phyloP scores from a whole-genome alignment of 2,113 vertebrate genomes.

The Calyptommatus sinebrachiatus region DNA sequence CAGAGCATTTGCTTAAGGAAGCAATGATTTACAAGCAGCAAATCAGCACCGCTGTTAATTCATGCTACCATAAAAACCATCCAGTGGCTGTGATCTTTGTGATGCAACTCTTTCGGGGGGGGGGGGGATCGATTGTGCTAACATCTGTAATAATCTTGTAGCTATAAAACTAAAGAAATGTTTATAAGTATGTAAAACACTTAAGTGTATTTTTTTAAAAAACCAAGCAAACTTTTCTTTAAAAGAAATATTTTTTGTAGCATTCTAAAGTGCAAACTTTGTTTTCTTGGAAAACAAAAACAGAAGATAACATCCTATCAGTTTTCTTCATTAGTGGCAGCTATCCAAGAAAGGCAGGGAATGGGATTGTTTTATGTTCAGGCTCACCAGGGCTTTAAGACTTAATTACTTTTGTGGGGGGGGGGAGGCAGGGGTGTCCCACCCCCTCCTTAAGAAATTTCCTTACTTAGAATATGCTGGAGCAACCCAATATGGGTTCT shows the following conservation, averaged over 20 bases:
- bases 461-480: conserved; percentile 89
- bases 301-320: background rate
- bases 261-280: background rate
- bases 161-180: background rate
- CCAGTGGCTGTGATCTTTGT: background rate
- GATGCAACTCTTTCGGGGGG: background rate
- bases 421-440: too few relatives aligned
- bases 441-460: conserved; percentile 17
- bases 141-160: background rate
- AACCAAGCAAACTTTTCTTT: background rate
- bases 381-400: conserved; percentile 28
- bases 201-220: background rate
- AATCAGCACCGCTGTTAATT: background rate
- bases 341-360: conserved; percentile 22
- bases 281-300: background rate
- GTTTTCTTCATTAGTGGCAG: background rate
- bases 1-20: background rate
- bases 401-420: conserved; percentile 11
- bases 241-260: background rate
- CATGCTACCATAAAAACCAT: background rate
- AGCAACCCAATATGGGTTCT: conserved; percentile 94
- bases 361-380: conserved; percentile 21
- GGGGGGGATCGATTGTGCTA: background rate
- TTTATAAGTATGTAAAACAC: background rate
- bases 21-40: background rate